Evolutionary conservation across 92 coral and sea anemone genomes (phyloP).

Genomic region (Scolanthus callimorphus): DNA sequence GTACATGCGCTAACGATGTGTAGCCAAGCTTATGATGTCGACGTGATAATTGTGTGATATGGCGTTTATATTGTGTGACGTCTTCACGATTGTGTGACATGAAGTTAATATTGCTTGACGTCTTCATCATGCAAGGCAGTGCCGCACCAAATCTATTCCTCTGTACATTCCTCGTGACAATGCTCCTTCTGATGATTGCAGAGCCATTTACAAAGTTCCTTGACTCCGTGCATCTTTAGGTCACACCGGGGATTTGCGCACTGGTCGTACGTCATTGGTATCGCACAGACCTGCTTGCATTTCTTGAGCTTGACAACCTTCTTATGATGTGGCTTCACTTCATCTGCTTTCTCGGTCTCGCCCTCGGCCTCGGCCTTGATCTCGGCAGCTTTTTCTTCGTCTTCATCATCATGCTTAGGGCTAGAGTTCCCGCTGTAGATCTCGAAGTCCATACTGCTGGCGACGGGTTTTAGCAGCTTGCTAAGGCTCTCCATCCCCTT

Average conservation of each 20-base stretch:
- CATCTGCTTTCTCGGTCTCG: slow-evolving; percentile 39
- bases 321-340: slow-evolving; percentile 1
- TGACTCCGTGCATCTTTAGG: slow-evolving; percentile 86
- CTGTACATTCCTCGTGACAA: slow-evolving; percentile 81
- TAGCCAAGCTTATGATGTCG: too few relatives aligned
- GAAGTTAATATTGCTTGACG: too few relatives aligned
- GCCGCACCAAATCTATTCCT: too few relatives aligned
- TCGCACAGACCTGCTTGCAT: slow-evolving; percentile 73
- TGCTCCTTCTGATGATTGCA: slow-evolving; percentile 86
- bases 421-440: slow-evolving; percentile 72
- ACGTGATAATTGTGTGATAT: too few relatives aligned
- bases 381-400: slow-evolving; percentile 9
- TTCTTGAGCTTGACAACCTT: slow-evolving; percentile 52
- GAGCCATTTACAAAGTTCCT: slow-evolving; percentile 81
- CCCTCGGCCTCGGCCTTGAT: slow-evolving; percentile 55
- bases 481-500: slow-evolving; percentile 84
- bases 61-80: too few relatives aligned
- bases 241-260: slow-evolving; percentile 96
- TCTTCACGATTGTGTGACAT: too few relatives aligned
- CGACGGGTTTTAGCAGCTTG: slow-evolving; percentile 71
- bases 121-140: too few relatives aligned
- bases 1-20: too few relatives aligned
- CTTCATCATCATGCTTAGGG: slow-evolving; percentile 31
- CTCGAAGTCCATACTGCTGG: slow-evolving; percentile 74
- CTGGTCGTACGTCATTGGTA: slow-evolving; percentile 88